Evolutionary conservation across 2,797 vertebrate species (phyloP).

Genomic region (Hemitrygon akajei): DNA sequence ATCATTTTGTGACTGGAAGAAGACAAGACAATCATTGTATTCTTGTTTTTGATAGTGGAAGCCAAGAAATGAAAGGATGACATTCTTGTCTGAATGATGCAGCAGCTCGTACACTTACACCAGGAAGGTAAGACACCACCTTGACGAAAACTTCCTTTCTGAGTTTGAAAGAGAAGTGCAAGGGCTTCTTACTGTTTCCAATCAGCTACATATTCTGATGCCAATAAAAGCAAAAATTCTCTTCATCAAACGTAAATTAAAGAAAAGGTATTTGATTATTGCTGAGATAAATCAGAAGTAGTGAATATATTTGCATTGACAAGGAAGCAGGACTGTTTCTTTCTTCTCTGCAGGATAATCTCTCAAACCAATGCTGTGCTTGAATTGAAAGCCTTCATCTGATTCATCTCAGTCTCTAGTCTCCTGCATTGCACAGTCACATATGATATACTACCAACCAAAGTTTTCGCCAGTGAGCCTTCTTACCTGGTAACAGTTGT

Average conservation of each 20-base stretch:
- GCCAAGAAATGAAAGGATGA: background rate
- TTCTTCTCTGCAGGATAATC: background rate
- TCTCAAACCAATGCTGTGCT: background rate
- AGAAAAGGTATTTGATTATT: background rate
- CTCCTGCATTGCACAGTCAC: background rate
- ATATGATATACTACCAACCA: background rate
- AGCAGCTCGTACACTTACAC: background rate
- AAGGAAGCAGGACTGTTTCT: background rate
- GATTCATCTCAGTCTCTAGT: background rate
- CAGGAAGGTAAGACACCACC: background rate
- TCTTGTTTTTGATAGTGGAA: background rate
- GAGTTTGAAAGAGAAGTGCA: background rate
- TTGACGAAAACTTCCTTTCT: background rate
- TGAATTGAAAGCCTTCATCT: background rate
- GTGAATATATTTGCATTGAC: background rate
- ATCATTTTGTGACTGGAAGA: background rate
- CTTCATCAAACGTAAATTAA: background rate
- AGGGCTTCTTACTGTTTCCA: background rate
- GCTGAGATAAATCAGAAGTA: background rate
- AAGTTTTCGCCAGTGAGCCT: too few relatives aligned
- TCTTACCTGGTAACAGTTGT: background rate
- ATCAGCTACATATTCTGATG: background rate
- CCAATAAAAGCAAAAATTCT: background rate
- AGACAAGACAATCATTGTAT: background rate
- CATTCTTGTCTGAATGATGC: background rate